Percentiles rank a stretch among this genome's conserved stretches.
phyloP scores from a whole-genome alignment of 1,140 invertebrate species.

The Proctacanthus coquilletti region DNA sequence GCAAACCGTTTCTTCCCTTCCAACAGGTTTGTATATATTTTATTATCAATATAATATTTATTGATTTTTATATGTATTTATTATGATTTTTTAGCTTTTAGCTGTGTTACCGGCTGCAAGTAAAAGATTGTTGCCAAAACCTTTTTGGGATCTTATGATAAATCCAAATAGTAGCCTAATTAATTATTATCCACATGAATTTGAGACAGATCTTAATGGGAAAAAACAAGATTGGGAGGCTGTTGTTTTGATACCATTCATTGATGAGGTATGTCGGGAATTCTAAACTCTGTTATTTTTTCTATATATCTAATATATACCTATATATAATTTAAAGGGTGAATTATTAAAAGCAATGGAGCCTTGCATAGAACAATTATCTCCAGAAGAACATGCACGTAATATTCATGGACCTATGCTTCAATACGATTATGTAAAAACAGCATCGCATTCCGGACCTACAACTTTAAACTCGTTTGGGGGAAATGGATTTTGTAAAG shows the following conservation, averaged over 20 bases:
- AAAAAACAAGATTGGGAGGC: conserved; percentile 97
- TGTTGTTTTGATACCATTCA: conserved; percentile 92
- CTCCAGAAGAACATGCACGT: conserved; percentile 51
- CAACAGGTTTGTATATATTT: conserved; percentile 66
- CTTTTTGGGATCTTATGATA: conserved; percentile 73
- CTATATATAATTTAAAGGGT: conserved; percentile 29
- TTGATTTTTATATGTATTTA: conserved; percentile 1
- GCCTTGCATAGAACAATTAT: conserved; percentile 47
- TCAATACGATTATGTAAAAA: conserved; percentile 59
- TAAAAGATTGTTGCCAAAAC: conserved; percentile 57
- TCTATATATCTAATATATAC: conserved; percentile 4
- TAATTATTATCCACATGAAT: conserved; percentile 80
- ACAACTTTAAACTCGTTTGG: too few relatives aligned
- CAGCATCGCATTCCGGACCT: too few relatives aligned
- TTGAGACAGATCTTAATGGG: conserved; percentile 82
- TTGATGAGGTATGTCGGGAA: conserved; percentile 56
- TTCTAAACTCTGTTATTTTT: conserved; percentile 2
- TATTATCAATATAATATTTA: neutral
- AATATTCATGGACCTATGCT: conserved; percentile 79
- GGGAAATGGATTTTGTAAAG: conserved; percentile 22
- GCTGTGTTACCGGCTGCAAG: conserved; percentile 83
- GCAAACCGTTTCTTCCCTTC: conserved; percentile 83
- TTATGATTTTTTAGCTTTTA: conserved; percentile 42
- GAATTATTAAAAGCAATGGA: conserved; percentile 63
- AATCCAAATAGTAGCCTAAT: conserved; percentile 67